Conservation (phyloP, 2,113 vertebrate genomes). For the Salvelinus fontinalis region DNA sequence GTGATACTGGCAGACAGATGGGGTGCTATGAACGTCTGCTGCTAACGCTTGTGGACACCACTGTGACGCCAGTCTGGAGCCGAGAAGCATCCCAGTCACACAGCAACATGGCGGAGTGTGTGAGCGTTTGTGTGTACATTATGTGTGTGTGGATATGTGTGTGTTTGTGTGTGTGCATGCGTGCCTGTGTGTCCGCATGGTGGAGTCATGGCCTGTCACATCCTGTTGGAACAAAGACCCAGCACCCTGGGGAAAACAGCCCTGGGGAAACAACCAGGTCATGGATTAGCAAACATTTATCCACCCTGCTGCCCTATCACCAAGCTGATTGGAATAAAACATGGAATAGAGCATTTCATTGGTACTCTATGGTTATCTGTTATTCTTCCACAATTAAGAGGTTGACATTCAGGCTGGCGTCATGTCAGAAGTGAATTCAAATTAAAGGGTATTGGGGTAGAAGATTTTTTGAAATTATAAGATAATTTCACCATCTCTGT, state of each 20-base stretch:
- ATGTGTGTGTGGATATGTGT: background rate
- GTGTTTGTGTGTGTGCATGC: conserved; percentile 11
- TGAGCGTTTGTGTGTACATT: background rate
- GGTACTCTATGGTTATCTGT: conserved; percentile 10
- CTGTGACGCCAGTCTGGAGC: conserved; percentile 36
- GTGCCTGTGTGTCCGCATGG: background rate
- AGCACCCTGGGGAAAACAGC: conserved; percentile 41
- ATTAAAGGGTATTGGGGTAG: conserved; percentile 51
- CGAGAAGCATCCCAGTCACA: conserved; percentile 36
- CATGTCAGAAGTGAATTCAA: conserved; percentile 36
- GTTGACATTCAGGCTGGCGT: conserved; percentile 19
- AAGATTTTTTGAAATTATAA: conserved; percentile 60
- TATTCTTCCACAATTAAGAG: conserved; percentile 12
- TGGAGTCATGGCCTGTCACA: conserved; percentile 42
- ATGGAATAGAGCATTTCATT: background rate
- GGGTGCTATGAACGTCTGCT: conserved; percentile 46
- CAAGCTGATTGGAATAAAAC: conserved; percentile 25
- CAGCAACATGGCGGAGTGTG: conserved; percentile 15
- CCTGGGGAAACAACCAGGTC: conserved; percentile 54
- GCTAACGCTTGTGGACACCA: conserved; percentile 43
- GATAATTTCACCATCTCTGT: background rate
- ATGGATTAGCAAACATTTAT: conserved; percentile 46
- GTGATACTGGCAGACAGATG: conserved; percentile 48
- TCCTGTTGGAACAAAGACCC: conserved; percentile 52
- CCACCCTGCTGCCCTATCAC: conserved; percentile 1